A percentile compares a stretch with the other conserved stretches of the same genome.
Conservation (phyloP, 2,113 vertebrate genomes). For the Pristiophorus japonicus region DNA sequence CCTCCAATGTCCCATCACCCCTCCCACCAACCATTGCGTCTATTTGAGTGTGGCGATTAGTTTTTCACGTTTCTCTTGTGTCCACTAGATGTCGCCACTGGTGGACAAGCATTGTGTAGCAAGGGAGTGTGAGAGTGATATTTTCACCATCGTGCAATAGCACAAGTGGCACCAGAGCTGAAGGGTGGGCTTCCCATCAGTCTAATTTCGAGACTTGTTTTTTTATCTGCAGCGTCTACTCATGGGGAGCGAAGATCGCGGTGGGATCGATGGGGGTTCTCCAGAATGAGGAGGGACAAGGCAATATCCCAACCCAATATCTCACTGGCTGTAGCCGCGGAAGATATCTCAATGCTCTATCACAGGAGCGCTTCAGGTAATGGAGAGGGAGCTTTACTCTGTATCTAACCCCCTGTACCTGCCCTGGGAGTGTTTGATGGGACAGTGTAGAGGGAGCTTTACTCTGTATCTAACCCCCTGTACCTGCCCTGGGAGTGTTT, state of each 20-base stretch:
- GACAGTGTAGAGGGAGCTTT: background rate
- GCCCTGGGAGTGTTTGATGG: background rate
- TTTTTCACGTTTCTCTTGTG: background rate
- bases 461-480: background rate
- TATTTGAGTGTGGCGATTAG: too few species aligned
- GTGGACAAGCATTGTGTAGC: background rate
- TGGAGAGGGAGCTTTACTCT: background rate
- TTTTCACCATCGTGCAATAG: too few species aligned
- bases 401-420: background rate
- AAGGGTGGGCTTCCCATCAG: background rate
- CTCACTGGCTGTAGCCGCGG: slow-evolving; percentile 68
- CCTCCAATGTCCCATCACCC: too few species aligned
- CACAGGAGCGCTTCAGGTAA: slow-evolving; percentile 77
- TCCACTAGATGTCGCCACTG: background rate
- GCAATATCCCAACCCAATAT: slow-evolving; percentile 79
- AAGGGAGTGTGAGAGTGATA: background rate
- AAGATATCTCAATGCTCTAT: slow-evolving; percentile 66
- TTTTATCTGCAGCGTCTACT: slow-evolving; percentile 41
- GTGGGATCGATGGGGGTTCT: slow-evolving; percentile 88
- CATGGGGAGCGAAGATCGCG: slow-evolving; percentile 65
- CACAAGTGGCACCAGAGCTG: too few species aligned
- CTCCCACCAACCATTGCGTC: too few species aligned
- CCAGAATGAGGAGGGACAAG: slow-evolving; percentile 72
- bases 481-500: background rate
- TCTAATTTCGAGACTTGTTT: background rate